These are phyloP conservation scores for Cheilosia variabilis DNA, from an alignment of 2,888 invertebrate species.

Conservation along the genomic window DNA sequence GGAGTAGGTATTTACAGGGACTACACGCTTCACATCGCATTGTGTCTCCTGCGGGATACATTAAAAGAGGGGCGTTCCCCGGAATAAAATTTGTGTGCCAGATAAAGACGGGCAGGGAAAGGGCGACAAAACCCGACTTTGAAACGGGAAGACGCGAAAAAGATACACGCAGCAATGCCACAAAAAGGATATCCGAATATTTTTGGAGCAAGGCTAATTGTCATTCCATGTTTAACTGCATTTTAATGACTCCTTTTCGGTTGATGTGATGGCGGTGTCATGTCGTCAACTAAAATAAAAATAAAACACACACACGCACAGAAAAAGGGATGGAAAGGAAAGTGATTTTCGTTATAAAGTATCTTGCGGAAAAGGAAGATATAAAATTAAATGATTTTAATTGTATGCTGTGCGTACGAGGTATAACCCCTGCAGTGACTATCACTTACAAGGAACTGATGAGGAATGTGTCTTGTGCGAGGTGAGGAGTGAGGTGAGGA, in stretches of 20 bases:
- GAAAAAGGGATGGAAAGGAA: slow-evolving; percentile 61
- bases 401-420: slow-evolving; percentile 10
- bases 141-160: slow-evolving; percentile 29
- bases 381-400: slow-evolving; percentile 72
- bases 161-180: slow-evolving; percentile 15
- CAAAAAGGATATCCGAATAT: slow-evolving; percentile 55
- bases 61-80: slow-evolving; percentile 40
- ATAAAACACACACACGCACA: not conserved
- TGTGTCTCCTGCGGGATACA: slow-evolving; percentile 37
- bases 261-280: slow-evolving; percentile 51
- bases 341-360: slow-evolving; percentile 61
- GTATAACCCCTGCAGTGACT: slow-evolving; percentile 10
- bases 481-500: not conserved
- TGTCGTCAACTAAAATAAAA: slow-evolving; percentile 52
- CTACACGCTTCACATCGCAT: slow-evolving; percentile 13
- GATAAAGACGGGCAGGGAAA: not conserved
- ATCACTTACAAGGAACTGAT: slow-evolving; percentile 21
- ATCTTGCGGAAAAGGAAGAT: slow-evolving; percentile 73
- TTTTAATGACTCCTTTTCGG: slow-evolving; percentile 67
- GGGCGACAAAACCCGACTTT: slow-evolving; percentile 15
- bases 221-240: slow-evolving; percentile 71
- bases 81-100: slow-evolving; percentile 48
- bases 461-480: not conserved
- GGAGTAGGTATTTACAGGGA: not conserved
- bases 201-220: slow-evolving; percentile 66